These are phyloP conservation scores for Myzus persicae DNA, from an alignment of 1,140 invertebrate genomes.

Conservation along the genomic window DNA sequence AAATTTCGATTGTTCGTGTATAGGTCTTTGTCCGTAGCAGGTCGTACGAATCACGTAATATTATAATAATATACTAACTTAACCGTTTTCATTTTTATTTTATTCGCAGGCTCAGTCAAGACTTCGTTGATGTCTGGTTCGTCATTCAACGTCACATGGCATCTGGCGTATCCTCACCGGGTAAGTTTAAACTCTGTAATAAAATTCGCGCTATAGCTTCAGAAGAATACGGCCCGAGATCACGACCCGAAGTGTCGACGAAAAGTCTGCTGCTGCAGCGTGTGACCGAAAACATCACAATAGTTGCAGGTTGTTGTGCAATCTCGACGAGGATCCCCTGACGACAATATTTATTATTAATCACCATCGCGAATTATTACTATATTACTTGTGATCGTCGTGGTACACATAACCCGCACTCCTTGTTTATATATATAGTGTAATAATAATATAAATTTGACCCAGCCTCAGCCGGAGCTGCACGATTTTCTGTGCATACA, in stretches of 20 bases:
- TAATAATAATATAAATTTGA: not conserved
- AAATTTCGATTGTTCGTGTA: not conserved
- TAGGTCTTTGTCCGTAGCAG: not conserved
- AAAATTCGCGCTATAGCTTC: not conserved
- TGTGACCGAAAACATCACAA: not conserved
- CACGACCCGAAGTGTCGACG: not conserved
- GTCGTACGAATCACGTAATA: constrained; percentile 23
- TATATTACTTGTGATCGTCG: not conserved
- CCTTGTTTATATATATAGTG: not conserved
- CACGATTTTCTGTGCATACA: not conserved
- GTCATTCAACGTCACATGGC: constrained; percentile 90
- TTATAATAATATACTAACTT: not conserved
- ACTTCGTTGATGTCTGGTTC: constrained; percentile 84
- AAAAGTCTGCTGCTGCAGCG: not conserved
- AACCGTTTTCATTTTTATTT: constrained; percentile 53
- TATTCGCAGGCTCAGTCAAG: constrained; percentile 76
- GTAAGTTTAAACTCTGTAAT: constrained; percentile 70
- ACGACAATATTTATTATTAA: constrained; percentile 25
- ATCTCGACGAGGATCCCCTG: not conserved
- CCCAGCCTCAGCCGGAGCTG: not conserved
- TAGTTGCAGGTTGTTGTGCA: not conserved
- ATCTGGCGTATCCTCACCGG: constrained; percentile 89
- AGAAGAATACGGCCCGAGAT: not conserved
- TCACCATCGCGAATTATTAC: not conserved
- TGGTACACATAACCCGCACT: not conserved